These are phyloP conservation scores for Drosophila formosana DNA, from an alignment of 2,888 invertebrate genomes.

Conservation along the genomic window DNA sequence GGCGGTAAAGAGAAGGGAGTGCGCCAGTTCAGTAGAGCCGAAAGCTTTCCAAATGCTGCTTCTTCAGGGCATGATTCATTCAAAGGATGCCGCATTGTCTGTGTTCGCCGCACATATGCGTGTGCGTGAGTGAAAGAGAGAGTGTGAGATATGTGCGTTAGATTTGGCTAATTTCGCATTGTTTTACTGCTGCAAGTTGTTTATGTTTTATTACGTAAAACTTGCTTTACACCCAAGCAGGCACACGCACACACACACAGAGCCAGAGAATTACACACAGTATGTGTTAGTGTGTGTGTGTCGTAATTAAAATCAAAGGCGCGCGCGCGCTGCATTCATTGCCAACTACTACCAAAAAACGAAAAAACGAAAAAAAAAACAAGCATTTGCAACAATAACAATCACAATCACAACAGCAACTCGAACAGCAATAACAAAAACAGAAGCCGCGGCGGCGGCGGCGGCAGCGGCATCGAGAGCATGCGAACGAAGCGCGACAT, in stretches of 20 bases:
- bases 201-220: conserved; percentile 65
- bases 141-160: not conserved
- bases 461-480: conserved; percentile 24
- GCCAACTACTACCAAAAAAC: conserved; percentile 64
- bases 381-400: conserved; percentile 37
- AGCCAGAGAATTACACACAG: not conserved
- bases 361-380: conserved; percentile 35
- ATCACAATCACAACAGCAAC: conserved; percentile 18
- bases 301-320: conserved; percentile 76
- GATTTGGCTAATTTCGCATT: conserved; percentile 8
- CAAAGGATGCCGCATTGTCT: conserved; percentile 46
- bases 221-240: conserved; percentile 20
- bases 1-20: conserved; percentile 21
- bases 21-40: not conserved
- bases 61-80: conserved; percentile 36
- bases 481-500: conserved; percentile 39
- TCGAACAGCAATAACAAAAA: not conserved
- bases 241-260: conserved; percentile 9
- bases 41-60: not conserved
- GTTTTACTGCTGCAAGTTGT: conserved; percentile 39
- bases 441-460: not conserved
- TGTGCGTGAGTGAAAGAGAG: not conserved
- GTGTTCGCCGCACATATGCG: not conserved
- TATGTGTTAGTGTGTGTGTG: conserved; percentile 38
- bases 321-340: conserved; percentile 70